A percentile compares a stretch with the other conserved stretches of the same genome.
phyloP scores from a whole-genome alignment of 2,797 vertebrate genomes.

The Atherinosoma microstoma region DNA sequence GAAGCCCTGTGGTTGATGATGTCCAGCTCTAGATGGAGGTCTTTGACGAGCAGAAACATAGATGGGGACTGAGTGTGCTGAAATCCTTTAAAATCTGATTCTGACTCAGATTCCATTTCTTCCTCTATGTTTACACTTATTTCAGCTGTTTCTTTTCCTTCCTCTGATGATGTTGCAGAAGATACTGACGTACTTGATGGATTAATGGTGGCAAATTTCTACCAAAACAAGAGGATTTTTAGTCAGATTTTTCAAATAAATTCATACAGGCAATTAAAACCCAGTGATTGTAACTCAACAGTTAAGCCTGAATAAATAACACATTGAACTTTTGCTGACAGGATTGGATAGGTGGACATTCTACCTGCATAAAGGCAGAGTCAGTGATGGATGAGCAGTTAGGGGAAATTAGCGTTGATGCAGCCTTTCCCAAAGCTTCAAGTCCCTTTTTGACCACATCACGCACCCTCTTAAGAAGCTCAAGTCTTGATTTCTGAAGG shows the following conservation, averaged over 20 bases:
- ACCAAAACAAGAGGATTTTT: slow-evolving; percentile 17
- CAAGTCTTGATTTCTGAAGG: slow-evolving; percentile 76
- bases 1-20: slow-evolving; percentile 87
- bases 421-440: slow-evolving; percentile 74
- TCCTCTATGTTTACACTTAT: slow-evolving; percentile 26
- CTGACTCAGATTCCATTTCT: slow-evolving; percentile 19
- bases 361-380: slow-evolving; percentile 85
- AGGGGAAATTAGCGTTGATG: slow-evolving; percentile 57
- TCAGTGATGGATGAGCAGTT: slow-evolving; percentile 82
- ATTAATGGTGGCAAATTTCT: slow-evolving; percentile 49
- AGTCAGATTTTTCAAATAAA: not conserved
- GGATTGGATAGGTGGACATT: not conserved
- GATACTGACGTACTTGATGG: not conserved
- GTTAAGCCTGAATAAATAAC: not conserved
- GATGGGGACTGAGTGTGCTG: slow-evolving; percentile 33
- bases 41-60: slow-evolving; percentile 77
- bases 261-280: not conserved
- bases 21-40: slow-evolving; percentile 91
- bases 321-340: not conserved
- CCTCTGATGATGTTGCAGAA: slow-evolving; percentile 30
- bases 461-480: slow-evolving; percentile 84
- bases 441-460: slow-evolving; percentile 83
- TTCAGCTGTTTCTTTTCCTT: slow-evolving; percentile 20
- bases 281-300: not conserved
- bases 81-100: slow-evolving; percentile 30